Percentiles rank a stretch among this genome's conserved stretches.
phyloP scores from a whole-genome alignment of 2,888 invertebrate species.

The Stenodema calcarata region DNA sequence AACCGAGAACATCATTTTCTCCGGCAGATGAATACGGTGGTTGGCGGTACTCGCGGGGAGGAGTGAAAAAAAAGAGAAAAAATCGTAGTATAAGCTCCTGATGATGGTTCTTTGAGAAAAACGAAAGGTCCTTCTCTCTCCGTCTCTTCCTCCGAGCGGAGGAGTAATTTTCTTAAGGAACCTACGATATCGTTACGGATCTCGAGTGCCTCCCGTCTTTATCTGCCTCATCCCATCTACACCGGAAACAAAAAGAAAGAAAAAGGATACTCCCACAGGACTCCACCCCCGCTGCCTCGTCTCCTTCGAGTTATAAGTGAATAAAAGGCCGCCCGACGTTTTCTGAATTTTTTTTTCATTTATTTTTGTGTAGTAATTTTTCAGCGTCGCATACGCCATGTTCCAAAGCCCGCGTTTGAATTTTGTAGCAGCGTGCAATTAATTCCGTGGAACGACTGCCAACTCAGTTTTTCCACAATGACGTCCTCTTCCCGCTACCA shows the following conservation, averaged over 20 bases:
- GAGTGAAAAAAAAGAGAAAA: background rate
- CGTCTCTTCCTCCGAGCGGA: background rate
- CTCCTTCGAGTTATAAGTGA: constrained; percentile 36
- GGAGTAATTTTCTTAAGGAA: constrained; percentile 45
- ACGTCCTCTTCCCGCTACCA: background rate
- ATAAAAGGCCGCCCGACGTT: constrained; percentile 22
- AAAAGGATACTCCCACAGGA: constrained; percentile 41
- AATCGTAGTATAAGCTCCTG: background rate
- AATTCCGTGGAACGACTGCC: background rate
- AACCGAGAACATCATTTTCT: background rate
- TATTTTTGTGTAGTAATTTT: background rate
- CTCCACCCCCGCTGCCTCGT: background rate
- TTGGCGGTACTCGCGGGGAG: background rate
- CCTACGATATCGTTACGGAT: constrained; percentile 47
- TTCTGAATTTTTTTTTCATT: background rate
- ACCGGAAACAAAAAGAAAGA: constrained; percentile 49
- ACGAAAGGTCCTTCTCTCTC: background rate
- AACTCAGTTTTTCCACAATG: background rate
- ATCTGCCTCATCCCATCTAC: constrained; percentile 45
- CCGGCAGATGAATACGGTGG: background rate
- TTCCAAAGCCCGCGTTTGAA: no score
- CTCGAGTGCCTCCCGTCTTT: constrained; percentile 40
- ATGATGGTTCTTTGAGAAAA: constrained; percentile 12
- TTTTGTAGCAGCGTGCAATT: background rate
- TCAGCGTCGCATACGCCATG: background rate